phyloP scores from a whole-genome alignment of 2,113 vertebrate genomes.

The Potamarius usumacintae region DNA sequence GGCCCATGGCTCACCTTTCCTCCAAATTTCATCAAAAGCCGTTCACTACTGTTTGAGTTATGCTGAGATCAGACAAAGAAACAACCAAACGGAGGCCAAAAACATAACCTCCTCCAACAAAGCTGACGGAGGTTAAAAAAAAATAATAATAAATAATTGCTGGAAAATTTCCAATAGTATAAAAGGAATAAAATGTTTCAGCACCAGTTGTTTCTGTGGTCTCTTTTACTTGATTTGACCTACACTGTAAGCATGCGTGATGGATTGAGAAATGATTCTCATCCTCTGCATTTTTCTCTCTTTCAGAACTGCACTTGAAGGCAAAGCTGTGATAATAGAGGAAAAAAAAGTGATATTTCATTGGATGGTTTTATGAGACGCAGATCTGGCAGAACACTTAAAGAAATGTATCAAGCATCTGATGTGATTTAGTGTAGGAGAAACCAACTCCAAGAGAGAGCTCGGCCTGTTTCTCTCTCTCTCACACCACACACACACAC shows the following conservation, averaged over 20 bases:
- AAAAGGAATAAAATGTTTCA: neutral
- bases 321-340: neutral
- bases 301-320: neutral
- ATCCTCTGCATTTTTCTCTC: neutral
- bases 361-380: neutral
- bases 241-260: neutral
- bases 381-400: constrained; percentile 18
- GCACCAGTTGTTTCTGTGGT: neutral
- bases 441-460: neutral
- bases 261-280: neutral
- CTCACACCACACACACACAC: neutral
- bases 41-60: too few species aligned
- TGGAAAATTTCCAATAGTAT: neutral
- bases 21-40: too few species aligned
- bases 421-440: constrained; percentile 1
- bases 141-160: neutral
- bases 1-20: too few species aligned
- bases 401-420: neutral
- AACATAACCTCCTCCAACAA: too few species aligned
- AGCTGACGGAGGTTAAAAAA: too few species aligned
- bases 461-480: neutral
- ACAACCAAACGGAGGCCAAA: too few species aligned
- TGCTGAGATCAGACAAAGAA: too few species aligned
- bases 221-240: neutral
- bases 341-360: neutral